phyloP scores from a whole-genome alignment of 2,113 vertebrate species.

The Eublepharis macularius region DNA sequence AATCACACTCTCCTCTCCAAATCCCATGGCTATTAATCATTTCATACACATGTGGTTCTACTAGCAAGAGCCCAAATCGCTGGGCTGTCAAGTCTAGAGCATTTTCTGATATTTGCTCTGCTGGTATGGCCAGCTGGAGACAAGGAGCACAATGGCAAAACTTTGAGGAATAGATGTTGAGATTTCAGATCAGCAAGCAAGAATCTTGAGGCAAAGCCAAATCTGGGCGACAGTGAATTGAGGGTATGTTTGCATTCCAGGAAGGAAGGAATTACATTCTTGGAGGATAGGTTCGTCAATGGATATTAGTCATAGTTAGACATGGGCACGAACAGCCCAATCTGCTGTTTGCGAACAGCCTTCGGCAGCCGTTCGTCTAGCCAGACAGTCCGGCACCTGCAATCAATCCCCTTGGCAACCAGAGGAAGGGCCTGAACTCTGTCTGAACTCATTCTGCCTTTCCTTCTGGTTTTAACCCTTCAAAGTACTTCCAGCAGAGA shows the following conservation, averaged over 20 bases:
- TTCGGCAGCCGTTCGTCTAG: too few relatives aligned
- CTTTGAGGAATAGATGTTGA: neutral
- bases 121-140: neutral
- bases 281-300: too few relatives aligned
- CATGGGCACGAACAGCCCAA: too few relatives aligned
- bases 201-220: neutral
- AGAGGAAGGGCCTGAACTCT: too few relatives aligned
- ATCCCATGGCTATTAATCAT: constrained; percentile 10
- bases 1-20: neutral
- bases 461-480: too few relatives aligned
- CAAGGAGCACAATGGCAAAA: neutral
- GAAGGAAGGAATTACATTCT: neutral
- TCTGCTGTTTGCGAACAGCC: too few relatives aligned
- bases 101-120: neutral
- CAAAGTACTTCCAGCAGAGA: too few relatives aligned
- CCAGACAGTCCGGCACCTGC: too few relatives aligned
- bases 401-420: too few relatives aligned
- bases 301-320: too few relatives aligned
- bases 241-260: neutral
- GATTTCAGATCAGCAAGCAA: neutral
- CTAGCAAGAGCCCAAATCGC: neutral
- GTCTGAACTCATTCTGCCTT: too few relatives aligned
- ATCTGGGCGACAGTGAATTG: neutral
- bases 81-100: neutral
- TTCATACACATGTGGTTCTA: neutral